These are phyloP conservation scores for Leptocoma aspasia DNA, from an alignment of 2,113 vertebrate species.

Conservation along the genomic window DNA sequence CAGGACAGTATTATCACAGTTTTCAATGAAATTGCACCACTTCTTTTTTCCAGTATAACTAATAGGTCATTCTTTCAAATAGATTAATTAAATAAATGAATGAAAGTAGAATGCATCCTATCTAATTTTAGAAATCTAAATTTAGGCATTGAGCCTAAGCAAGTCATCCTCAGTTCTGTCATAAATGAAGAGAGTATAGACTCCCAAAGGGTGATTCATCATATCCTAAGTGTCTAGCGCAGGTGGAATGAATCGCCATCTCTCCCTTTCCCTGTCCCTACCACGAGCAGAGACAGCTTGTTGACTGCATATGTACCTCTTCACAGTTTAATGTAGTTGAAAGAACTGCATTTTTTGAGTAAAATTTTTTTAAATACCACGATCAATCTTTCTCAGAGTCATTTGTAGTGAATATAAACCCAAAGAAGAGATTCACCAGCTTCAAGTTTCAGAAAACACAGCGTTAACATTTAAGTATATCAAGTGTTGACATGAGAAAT, in stretches of 20 bases:
- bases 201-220: not conserved
- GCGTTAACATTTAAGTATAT: not conserved
- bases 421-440: not conserved
- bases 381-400: not conserved
- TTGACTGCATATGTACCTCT: not conserved
- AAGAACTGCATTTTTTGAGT: not conserved
- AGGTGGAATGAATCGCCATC: not conserved
- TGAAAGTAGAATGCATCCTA: not conserved
- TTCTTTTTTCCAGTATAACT: not conserved
- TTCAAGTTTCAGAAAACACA: not conserved
- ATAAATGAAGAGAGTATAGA: not conserved
- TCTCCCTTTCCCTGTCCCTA: not conserved
- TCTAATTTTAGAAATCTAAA: constrained; percentile 15
- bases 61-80: not conserved
- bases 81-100: constrained; percentile 6
- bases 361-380: not conserved
- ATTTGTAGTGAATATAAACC: not conserved
- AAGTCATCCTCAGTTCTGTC: not conserved
- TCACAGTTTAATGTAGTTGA: not conserved
- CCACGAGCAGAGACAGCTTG: not conserved
- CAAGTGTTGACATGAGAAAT: not conserved
- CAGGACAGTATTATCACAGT: constrained; percentile 31
- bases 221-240: not conserved
- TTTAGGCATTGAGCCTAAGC: not conserved
- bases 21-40: not conserved